A percentile compares a stretch with the other conserved stretches of the same genome.
phyloP scores from a whole-genome alignment of 2,888 invertebrate species.

The Nysson spinosus region DNA sequence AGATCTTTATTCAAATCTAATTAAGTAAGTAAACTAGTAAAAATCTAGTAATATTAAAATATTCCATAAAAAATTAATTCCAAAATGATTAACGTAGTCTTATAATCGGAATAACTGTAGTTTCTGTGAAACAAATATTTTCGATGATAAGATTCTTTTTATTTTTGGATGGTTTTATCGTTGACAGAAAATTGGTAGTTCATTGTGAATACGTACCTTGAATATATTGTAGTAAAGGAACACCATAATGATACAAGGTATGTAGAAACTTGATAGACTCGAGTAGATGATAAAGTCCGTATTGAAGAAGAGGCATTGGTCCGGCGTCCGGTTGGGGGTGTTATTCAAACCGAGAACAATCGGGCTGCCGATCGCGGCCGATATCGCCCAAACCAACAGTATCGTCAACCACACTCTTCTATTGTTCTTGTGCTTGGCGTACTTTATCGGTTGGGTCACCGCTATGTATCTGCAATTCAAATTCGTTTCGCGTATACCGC shows the following conservation, averaged over 20 bases:
- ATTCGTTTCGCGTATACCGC: conserved; percentile 52
- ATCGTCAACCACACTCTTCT: conserved; percentile 96
- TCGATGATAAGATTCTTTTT: no score
- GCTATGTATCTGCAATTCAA: conserved; percentile 93
- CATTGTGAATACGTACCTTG: conserved; percentile 81
- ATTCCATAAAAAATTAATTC: no score
- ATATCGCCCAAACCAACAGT: conserved; percentile 96
- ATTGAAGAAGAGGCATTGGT: conserved; percentile 97
- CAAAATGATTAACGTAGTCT: no score
- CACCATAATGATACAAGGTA: conserved; percentile 99
- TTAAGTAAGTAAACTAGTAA: no score
- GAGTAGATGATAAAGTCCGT: conserved; percentile 99
- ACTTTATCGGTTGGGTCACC: conserved; percentile 98
- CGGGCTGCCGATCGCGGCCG: conserved; percentile 96
- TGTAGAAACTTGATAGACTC: conserved; percentile 98
- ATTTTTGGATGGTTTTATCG: no score
- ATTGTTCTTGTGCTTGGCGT: conserved; percentile 98
- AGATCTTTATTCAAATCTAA: no score
- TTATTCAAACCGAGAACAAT: conserved; percentile 97
- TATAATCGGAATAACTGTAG: no score
- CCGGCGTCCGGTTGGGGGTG: conserved; percentile 89
- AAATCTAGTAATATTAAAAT: no score
- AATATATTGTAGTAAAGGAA: conserved; percentile 98
- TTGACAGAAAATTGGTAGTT: neutral
- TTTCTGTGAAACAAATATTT: no score